phyloP scores from a whole-genome alignment of 2,797 vertebrate genomes.

The Pseudomugil gertrudae region DNA sequence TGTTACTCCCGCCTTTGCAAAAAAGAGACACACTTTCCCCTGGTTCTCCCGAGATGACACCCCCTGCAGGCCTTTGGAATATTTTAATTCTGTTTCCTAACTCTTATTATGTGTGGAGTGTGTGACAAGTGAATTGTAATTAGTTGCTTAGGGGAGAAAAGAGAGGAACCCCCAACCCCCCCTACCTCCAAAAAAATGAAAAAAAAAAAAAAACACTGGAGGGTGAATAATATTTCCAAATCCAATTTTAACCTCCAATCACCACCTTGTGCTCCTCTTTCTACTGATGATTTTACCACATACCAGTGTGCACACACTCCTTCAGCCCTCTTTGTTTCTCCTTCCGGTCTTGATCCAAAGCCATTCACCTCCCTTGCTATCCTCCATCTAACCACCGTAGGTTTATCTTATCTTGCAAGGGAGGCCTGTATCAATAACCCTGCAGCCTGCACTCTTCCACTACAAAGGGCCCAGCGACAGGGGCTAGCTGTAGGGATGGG shows the following conservation, averaged over 20 bases:
- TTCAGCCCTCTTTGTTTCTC: slow-evolving; percentile 47
- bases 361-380: slow-evolving; percentile 23
- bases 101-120: slow-evolving; percentile 87
- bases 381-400: slow-evolving; percentile 29
- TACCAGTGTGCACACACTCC: slow-evolving; percentile 33
- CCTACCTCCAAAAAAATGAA: slow-evolving; percentile 13
- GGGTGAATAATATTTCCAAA: slow-evolving; percentile 63
- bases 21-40: slow-evolving; percentile 72
- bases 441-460: slow-evolving; percentile 58
- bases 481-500: slow-evolving; percentile 89
- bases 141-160: slow-evolving; percentile 87
- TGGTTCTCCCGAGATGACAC: slow-evolving; percentile 81
- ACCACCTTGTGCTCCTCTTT: slow-evolving; percentile 49
- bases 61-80: slow-evolving; percentile 84
- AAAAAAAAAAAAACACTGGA: slow-evolving; percentile 46
- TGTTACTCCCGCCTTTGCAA: slow-evolving; percentile 7
- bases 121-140: slow-evolving; percentile 92
- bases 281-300: slow-evolving; percentile 48
- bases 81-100: slow-evolving; percentile 90
- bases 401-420: slow-evolving; percentile 53
- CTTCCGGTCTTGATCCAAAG: slow-evolving; percentile 33
- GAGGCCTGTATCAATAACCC: slow-evolving; percentile 89
- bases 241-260: slow-evolving; percentile 60
- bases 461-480: slow-evolving; percentile 63
- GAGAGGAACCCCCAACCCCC: slow-evolving; percentile 64